phyloP scores from a whole-genome alignment of 2,797 vertebrate genomes.

The Zonotrichia albicollis region DNA sequence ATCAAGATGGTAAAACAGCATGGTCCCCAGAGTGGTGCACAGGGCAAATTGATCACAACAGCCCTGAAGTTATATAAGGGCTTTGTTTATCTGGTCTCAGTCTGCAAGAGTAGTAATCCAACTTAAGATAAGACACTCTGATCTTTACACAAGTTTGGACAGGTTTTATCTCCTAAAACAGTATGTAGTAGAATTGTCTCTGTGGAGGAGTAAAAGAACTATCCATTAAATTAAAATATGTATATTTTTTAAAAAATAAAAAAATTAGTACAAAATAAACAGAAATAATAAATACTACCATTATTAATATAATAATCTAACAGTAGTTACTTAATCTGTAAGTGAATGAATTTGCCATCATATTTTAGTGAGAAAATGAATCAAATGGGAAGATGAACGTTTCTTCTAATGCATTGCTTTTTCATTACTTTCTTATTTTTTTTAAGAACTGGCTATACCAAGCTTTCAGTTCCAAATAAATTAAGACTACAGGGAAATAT shows the following conservation, averaged over 20 bases:
- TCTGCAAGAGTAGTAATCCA: conserved; percentile 26
- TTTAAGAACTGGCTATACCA: background rate
- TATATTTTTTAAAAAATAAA: background rate
- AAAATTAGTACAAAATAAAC: background rate
- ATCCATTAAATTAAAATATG: background rate
- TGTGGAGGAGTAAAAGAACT: background rate
- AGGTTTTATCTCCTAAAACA: conserved; percentile 16
- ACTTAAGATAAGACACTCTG: conserved; percentile 8
- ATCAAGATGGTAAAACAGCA: conserved; percentile 76
- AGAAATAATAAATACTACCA: background rate
- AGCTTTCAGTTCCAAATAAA: background rate
- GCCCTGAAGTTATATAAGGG: conserved; percentile 45
- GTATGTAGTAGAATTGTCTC: background rate
- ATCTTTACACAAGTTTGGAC: conserved; percentile 14
- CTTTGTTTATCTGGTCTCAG: conserved; percentile 59
- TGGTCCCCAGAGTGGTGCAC: conserved; percentile 64
- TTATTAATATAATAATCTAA: background rate
- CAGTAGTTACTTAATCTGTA: background rate
- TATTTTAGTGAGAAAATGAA: background rate
- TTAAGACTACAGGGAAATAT: background rate
- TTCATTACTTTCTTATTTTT: conserved; percentile 18
- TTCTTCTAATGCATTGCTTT: background rate
- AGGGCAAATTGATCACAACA: conserved; percentile 68
- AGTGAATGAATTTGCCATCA: background rate
- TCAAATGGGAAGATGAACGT: background rate